phyloP scores from a whole-genome alignment of 1,140 invertebrate genomes.

The Drosophila biarmipes region DNA sequence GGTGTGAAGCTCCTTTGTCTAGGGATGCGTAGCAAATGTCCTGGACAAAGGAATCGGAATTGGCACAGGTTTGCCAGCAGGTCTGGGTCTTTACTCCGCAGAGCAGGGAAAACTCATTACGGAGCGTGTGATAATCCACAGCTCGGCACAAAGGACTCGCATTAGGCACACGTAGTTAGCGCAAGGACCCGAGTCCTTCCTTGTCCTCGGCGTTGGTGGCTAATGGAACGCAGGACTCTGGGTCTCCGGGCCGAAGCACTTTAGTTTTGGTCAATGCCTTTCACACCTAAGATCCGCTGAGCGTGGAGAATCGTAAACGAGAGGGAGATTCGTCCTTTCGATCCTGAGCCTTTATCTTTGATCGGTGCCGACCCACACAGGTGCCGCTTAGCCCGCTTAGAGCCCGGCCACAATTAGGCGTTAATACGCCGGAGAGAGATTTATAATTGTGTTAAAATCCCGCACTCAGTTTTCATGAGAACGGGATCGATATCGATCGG shows the following conservation, averaged over 20 bases:
- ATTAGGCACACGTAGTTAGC: constrained; percentile 83
- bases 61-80: constrained; percentile 80
- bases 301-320: constrained; percentile 76
- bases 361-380: constrained; percentile 67
- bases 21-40: constrained; percentile 67
- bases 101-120: constrained; percentile 56
- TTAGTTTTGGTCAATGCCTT: constrained; percentile 81
- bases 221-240: constrained; percentile 56
- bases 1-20: constrained; percentile 56
- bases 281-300: constrained; percentile 68
- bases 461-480: constrained; percentile 68
- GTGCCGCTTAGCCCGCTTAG: constrained; percentile 45
- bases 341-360: constrained; percentile 53
- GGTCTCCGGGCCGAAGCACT: constrained; percentile 38
- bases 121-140: constrained; percentile 79
- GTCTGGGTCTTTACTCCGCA: constrained; percentile 22
- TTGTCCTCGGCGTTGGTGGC: constrained; percentile 61
- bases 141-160: constrained; percentile 57
- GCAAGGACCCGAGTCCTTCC: constrained; percentile 53
- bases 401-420: constrained; percentile 68
- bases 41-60: constrained; percentile 41
- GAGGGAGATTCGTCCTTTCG: constrained; percentile 28
- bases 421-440: constrained; percentile 71
- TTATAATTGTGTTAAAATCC: constrained; percentile 81
- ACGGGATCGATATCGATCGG: constrained; percentile 51